Base-by-base conservation (phyloP, 2,113 vertebrate genomes). In the Colistium nudipinnis region DNA sequence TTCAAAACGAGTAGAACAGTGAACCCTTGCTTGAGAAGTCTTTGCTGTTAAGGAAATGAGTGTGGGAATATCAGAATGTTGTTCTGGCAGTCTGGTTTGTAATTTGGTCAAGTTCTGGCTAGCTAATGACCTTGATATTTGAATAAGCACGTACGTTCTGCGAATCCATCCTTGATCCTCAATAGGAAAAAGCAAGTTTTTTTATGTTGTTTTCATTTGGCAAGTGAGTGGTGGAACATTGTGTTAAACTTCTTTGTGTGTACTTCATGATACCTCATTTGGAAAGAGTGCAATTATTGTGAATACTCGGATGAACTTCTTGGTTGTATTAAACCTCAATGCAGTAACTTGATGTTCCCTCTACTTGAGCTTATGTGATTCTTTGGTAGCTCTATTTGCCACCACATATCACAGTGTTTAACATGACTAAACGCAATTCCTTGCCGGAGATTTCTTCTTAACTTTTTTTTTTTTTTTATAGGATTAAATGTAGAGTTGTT, bases 11-110 rank as follows among this genome's bases (percentile, higher is more conserved):
- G 35, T 52, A 25, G 30, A 69, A 35, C 16, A 36, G 51, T 45
- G 14, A 68, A 60, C 12, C 57, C 17, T 19, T 51, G 53, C 47
- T 54, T 70, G 51, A 70, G 54, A 51, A 38, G 22, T 16, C 45
- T 52, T 70, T 63, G 2, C 1, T 11, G 36, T 38, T 19, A 60
- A 52, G 27, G 35, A 41, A 65, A 60, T 49, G 2, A 43, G 24
- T 47, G 53, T 59, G 27, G 51, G 14, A 56, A 62, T 48, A 19
- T 38, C 36, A 52, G 41, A 47, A 54, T 54, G 25, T 61, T 52
- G 24, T 57, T 8, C 51, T 59, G 13, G 13, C 44, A 49, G 20
- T 48, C 20, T 64, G 31, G 52, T 61, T 77, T 70, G 16, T 20
- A 45, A 24, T 70, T 74, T 77, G n/a, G 44, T 62, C 4, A 4